Base-by-base conservation (phyloP, 2,888 invertebrate genomes). In the Hyposoter dolosus region DNA sequence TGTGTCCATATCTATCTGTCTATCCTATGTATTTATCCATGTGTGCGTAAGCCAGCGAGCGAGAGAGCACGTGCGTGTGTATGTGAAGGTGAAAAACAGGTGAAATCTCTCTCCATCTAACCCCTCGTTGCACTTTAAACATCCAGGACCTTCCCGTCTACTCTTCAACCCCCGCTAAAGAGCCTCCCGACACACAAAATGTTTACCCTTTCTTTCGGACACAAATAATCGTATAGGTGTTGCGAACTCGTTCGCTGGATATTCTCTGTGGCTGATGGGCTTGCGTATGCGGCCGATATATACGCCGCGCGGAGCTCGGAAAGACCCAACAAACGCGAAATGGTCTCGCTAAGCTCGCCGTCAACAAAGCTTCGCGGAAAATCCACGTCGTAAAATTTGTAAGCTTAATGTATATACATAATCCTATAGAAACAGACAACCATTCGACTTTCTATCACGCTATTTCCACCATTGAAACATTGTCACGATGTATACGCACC, bases 301-400 rank as follows among this genome's bases (percentile, higher is more conserved):
- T 6, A 3, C 28, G 65, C 66, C 28, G 40, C 40, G 40, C 5
- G 40, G 56, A 66, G 74, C 74, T 74, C 74, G 53, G 76, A 85
- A 85, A 82, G 71, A 71, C 71, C 28, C 56, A 80, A 76, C 68
- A 17, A 53, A 45, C 40, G 63, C 71, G 43, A 85, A 82, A 76
- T 72, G 43, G 66, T 65, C 71, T 79, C 82, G 69, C 71, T 80
- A 80, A 85, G 79, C 82, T 85, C 78, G 45, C 66, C 74, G 72
- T 56, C 76, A 71, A 85, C 79, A 80, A 76, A 82, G 76, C 79
- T 83, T 56, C 56, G 65, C 35, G 50, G 80, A n/a, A 85, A 80
- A 85, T 82, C 71, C 79, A 23, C 43, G 71, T 66, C 69, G 66
- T 76, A 71, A 83, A 85, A 83, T 72, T 32, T 82, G 69, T 82